Evolutionary conservation across 2,888 invertebrate genomes (phyloP), one percentile per base, ranked within the genome.

Genomic region (Tubulanus polymorphus): DNA sequence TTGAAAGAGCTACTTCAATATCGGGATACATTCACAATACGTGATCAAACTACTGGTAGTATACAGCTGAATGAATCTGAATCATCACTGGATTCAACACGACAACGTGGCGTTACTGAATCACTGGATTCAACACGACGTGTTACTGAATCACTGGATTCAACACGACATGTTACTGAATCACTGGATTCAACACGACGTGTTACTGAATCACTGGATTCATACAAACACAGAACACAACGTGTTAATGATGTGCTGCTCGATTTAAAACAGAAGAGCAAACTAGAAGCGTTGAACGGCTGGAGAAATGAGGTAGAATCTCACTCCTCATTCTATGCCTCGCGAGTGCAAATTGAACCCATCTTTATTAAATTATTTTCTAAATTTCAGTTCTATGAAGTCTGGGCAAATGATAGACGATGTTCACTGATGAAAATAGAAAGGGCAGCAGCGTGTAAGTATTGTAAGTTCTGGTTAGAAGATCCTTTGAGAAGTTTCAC

Each of bases 291-390:
- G 12, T 63, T 78, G 28, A 61, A 62, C 41, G 93, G 94, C 20
- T 95, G 94, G 94, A 84, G 94, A 75, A 89, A 94, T 83, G 94
- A 95, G 86, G 90, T 90, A 67, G 37, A 5, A 20, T 1, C 10
- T 28, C 2, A n/a, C 18, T 41, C 26, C 23, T 5, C n/a, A 46
- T 23, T 46, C 20, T 8, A 53, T 5, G 26, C 8, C n/a, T n/a
- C 10, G 6, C 48, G 32, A 18, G 18, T 20, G 2, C 32, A 25
- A 25, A 27, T 18, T 35, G 2, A 15, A 51, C 15, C 20, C 23
- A 29, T 25, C n/a, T 51, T 18, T 46, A 15, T 15, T 8, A 56
- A 56, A 58, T 62, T 60, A 66, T 73, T 54, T 35, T 15, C 8
- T 29, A 20, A 23, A 54, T 82, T 83, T 58, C 75, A 90, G 88